Evolutionary conservation across 2,113 vertebrate genomes (phyloP).

Genomic region (Riparia riparia): DNA sequence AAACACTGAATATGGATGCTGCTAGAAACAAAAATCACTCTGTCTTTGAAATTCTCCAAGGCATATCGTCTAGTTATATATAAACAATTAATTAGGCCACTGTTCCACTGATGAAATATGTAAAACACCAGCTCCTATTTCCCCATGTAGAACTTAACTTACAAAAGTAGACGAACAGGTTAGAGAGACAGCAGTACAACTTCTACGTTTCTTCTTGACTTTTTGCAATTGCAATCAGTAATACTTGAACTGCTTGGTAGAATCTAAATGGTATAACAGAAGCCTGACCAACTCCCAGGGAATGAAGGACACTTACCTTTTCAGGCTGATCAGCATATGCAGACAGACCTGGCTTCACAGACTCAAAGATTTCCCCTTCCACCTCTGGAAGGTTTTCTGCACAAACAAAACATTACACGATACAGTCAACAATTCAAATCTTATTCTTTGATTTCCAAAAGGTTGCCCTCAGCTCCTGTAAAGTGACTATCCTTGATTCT

Average conservation of each 20-base stretch:
- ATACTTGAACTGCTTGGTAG: background rate
- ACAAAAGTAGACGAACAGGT: background rate
- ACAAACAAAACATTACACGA: constrained; percentile 43
- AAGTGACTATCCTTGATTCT: background rate
- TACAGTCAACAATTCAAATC: background rate
- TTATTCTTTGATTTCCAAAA: background rate
- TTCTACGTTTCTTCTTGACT: background rate
- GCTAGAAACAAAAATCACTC: background rate
- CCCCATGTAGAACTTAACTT: background rate
- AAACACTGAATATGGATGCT: background rate
- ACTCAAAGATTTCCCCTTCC: constrained; percentile 94
- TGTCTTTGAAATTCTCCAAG: background rate
- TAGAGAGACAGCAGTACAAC: background rate
- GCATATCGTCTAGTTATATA: background rate
- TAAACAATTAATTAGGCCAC: background rate
- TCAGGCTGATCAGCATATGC: constrained; percentile 91
- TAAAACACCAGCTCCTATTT: background rate
- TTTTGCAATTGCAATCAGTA: background rate
- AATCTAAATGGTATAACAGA: background rate
- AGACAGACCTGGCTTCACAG: constrained; percentile 96
- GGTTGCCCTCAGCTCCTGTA: background rate
- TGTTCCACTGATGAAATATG: background rate
- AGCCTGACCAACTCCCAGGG: background rate
- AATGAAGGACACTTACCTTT: constrained; percentile 77
- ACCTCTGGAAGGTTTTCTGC: constrained; percentile 86